phyloP scores from a whole-genome alignment of 2,113 vertebrate genomes.

The Brachypodius melanocephalos region DNA sequence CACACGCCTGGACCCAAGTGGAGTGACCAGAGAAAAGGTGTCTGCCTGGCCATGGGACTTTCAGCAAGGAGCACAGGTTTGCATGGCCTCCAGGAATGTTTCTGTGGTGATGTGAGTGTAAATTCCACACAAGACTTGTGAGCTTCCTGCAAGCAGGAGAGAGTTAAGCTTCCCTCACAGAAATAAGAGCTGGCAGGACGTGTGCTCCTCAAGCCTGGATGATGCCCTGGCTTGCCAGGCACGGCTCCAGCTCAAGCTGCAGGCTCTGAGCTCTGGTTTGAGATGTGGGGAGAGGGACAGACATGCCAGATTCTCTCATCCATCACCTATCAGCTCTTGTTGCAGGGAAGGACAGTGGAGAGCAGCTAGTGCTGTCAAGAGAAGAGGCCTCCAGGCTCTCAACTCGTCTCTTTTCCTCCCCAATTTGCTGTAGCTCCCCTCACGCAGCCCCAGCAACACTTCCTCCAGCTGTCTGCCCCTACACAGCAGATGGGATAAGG shows the following conservation, averaged over 20 bases:
- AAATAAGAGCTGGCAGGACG: not conserved
- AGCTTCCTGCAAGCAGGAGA: not conserved
- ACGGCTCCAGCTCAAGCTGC: not conserved
- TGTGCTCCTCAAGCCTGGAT: not conserved
- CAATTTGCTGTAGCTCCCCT: not conserved
- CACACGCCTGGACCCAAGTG: not conserved
- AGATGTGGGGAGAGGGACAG: not conserved
- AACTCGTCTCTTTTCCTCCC: not conserved
- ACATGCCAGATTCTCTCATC: not conserved
- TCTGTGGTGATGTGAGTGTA: not conserved
- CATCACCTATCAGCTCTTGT: not conserved
- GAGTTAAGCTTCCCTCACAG: not conserved
- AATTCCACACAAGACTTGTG: not conserved
- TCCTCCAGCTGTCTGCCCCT: not conserved
- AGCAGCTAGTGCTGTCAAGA: not conserved
- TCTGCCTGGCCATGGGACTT: not conserved
- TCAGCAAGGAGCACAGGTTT: not conserved
- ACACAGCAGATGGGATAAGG: not conserved
- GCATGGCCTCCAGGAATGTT: not conserved
- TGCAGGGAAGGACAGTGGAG: not conserved
- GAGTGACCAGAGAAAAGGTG: not conserved
- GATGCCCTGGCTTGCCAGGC: rapidly evolving
- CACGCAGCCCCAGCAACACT: not conserved
- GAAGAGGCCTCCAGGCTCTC: not conserved
- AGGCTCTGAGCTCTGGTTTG: not conserved